A percentile compares a stretch with the other conserved stretches of the same genome.
phyloP scores from a whole-genome alignment of 2,113 vertebrate genomes.

The Tetraodon nigroviridis region DNA sequence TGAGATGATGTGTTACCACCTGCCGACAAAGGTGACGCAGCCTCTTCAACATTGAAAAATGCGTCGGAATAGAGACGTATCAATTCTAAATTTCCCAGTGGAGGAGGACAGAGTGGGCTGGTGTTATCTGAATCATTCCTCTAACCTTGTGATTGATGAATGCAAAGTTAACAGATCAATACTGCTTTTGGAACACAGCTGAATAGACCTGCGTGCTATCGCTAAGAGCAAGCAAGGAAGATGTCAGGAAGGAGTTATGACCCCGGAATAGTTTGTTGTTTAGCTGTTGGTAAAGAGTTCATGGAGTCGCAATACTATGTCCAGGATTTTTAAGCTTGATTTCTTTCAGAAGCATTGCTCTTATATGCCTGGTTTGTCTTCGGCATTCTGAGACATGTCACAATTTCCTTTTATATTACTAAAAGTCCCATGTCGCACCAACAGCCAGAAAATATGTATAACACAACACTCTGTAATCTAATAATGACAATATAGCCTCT shows the following conservation, averaged over 20 bases:
- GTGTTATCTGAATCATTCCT: conserved; percentile 22
- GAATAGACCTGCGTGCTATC: conserved; percentile 12
- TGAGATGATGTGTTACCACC: neutral
- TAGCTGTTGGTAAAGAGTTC: neutral
- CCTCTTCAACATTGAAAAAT: neutral
- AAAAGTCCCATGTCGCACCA: too few relatives aligned
- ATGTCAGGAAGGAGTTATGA: too few relatives aligned
- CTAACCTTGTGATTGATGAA: conserved; percentile 37
- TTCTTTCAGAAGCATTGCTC: neutral
- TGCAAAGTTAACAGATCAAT: conserved; percentile 35
- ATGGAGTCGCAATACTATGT: conserved; percentile 1
- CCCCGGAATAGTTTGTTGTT: neutral
- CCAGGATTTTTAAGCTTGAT: conserved; percentile 11
- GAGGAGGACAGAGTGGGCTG: conserved; percentile 4
- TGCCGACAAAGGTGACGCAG: conserved; percentile 10
- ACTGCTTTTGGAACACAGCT: conserved; percentile 13
- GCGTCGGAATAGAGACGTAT: conserved; percentile 5
- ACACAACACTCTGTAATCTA: neutral
- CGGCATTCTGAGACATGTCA: too few relatives aligned
- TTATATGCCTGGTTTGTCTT: too few relatives aligned
- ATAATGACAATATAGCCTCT: neutral
- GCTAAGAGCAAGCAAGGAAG: neutral
- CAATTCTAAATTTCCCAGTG: conserved; percentile 14
- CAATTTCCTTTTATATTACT: neutral
- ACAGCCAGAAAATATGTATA: neutral